A percentile compares a stretch with the other conserved stretches of the same genome.
phyloP scores from a whole-genome alignment of 2,888 invertebrate species.

The Cosmopolites sordidus region DNA sequence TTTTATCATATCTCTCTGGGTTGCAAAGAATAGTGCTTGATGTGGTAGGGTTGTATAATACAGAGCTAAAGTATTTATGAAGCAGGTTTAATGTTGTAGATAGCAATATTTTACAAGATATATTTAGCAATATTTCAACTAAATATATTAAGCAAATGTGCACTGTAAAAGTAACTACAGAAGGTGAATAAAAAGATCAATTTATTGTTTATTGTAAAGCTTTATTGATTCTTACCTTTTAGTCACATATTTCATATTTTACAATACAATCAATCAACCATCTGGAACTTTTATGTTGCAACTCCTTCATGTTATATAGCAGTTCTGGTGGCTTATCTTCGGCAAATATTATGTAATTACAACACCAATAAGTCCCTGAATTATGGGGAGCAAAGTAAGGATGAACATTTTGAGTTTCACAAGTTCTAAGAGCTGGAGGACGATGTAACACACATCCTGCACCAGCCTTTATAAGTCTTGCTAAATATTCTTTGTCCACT shows the following conservation, averaged over 20 bases:
- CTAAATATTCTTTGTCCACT: slow-evolving; percentile 33
- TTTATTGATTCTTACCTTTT: neutral
- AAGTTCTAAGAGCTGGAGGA: slow-evolving; percentile 35
- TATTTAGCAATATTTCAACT: too few relatives aligned
- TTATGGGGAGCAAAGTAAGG: slow-evolving; percentile 30
- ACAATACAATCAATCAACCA: slow-evolving; percentile 42
- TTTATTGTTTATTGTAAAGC: too few relatives aligned
- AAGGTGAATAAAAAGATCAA: too few relatives aligned
- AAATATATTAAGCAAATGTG: too few relatives aligned
- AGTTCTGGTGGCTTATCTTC: slow-evolving; percentile 33
- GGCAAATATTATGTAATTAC: slow-evolving; percentile 39
- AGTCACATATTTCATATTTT: slow-evolving; percentile 27
- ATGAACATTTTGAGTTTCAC: slow-evolving; percentile 23
- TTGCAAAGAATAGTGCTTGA: too few relatives aligned
- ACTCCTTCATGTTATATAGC: slow-evolving; percentile 36
- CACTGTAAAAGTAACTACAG: too few relatives aligned
- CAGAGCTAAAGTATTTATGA: too few relatives aligned
- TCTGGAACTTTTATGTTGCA: slow-evolving; percentile 37
- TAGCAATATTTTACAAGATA: too few relatives aligned
- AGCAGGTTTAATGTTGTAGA: too few relatives aligned
- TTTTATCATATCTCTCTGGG: too few relatives aligned
- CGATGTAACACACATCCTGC: slow-evolving; percentile 37
- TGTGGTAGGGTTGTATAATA: too few relatives aligned
- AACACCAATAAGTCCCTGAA: slow-evolving; percentile 28
- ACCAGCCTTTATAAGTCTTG: slow-evolving; percentile 33